phyloP scores from a whole-genome alignment of 2,113 vertebrate genomes.

The Opisthocomus hoazin region DNA sequence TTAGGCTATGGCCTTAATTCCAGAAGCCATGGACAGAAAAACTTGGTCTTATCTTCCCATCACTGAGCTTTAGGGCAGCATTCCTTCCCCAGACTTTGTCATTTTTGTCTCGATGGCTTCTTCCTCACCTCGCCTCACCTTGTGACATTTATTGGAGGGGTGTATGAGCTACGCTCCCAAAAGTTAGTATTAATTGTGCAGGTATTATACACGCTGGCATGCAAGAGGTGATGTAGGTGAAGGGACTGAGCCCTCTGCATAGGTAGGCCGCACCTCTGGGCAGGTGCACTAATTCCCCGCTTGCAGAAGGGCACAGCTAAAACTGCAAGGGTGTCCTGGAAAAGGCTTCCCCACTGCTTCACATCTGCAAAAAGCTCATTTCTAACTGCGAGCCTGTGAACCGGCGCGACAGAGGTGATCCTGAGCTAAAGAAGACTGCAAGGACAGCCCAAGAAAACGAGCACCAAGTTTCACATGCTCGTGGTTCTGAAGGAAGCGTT shows the following conservation, averaged over 20 bases:
- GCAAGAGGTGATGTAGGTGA: neutral
- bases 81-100: neutral
- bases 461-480: rapidly evolving
- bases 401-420: rapidly evolving
- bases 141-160: neutral
- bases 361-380: neutral
- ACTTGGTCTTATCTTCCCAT: neutral
- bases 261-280: neutral
- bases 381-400: neutral
- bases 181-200: neutral
- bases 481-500: rapidly evolving
- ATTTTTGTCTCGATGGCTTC: neutral
- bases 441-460: neutral
- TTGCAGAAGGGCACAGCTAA: neutral
- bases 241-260: neutral
- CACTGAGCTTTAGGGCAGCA: neutral
- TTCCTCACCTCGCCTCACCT: neutral
- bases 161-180: neutral
- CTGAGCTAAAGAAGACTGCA: neutral
- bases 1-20: neutral
- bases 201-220: neutral
- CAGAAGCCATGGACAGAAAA: neutral
- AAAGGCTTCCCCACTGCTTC: neutral
- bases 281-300: neutral
- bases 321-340: neutral